Base-by-base conservation (phyloP, 2,113 vertebrate species). In the Podilymbus podiceps region DNA sequence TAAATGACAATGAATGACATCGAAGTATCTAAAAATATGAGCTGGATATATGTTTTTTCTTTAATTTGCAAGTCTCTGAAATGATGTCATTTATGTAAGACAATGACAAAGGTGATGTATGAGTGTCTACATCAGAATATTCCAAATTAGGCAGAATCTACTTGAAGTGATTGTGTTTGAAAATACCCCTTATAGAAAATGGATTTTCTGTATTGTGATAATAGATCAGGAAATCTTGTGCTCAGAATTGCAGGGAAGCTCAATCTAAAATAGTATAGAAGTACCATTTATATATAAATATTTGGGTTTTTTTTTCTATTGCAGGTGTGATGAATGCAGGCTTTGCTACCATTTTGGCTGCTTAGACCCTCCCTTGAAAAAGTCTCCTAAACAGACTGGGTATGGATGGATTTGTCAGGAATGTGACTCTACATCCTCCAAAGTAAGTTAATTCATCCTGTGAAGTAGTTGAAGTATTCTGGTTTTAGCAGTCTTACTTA, bases 351-450 rank as follows among this genome's bases (percentile, higher is more conserved):
- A 99, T 98, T 99, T 99, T 67, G 99, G 99, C 67, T 99, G 99
- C 92, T 98, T 99, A 98, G 99, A 99, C 96, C 99, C 99, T 97
- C 99, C 99, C n/a, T 98, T 99, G 98, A 99, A 99, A 98, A 99
- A 99, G 95, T 99, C 99, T 78, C 99, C 99, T 78, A 99, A 99
- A 95, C 99, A 99, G 97, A 99, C 99, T 19, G 99, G 99, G 74
- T 99, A 99, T 85, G 99, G 99, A 77, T 99, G 99, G 99, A 99
- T 99, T 97, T 99, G 99, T 98, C 99, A 99, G 96, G 99, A 99
- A 88, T 99, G 99, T 98, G 99, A 99, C 97, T 99, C 98, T 64
- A 99, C 99, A 11, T 99, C 99, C 88, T 99, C 99, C 85, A 99
- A 99, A 99, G 99, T 99, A 98, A 99, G 98, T 90, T 85, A 74